Evolutionary conservation across 2,888 invertebrate genomes (phyloP), one percentile per base, ranked within the genome.

Genomic region (Melangyna quadrimaculata): DNA sequence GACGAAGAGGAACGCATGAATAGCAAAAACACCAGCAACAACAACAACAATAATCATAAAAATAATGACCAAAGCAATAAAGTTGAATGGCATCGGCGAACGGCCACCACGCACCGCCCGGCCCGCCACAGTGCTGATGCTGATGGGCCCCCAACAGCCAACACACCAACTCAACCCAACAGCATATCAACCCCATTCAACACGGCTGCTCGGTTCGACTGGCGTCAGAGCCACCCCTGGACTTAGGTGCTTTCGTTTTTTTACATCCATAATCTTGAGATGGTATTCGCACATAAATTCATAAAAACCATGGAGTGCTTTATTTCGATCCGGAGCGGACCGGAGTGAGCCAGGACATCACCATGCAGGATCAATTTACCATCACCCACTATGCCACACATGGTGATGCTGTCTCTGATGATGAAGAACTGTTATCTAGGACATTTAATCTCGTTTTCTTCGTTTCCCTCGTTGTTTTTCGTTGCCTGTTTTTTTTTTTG

Each of bases 31-130:
- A 82, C 73, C 80, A 82, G 72, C 80, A 80, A 69, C 86, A 86
- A 69, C 65, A 82, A 79, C 86, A 86, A 81, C 81, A 80, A 91
- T 91, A 90, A 90, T 90, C 90, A 90, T 90, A 91, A 90, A 90
- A 90, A 90, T 90, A 91, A 91, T 90, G 91, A 91, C 90, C 90
- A 88, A 88, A 87, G 90, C 90, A 91, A 90, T 90, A 91, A 90
- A 90, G 90, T 89, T 90, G 91, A 90, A 91, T 91, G 89, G 90
- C 90, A 90, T 89, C 88, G 88, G 81, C 86, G 81, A 86, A 86
- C 86, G 86, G 86, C 86, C 86, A 80, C 81, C 81, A 86, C 86
- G 57, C 59, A 57, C 32, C 19, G 35, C 57, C 43, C 32, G n/a
- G 45, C 22, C n/a, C 3, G 5, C 3, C 17, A 29, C 43, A 12